phyloP scores from a whole-genome alignment of 2,113 vertebrate species.

The Sebastes fasciatus region DNA sequence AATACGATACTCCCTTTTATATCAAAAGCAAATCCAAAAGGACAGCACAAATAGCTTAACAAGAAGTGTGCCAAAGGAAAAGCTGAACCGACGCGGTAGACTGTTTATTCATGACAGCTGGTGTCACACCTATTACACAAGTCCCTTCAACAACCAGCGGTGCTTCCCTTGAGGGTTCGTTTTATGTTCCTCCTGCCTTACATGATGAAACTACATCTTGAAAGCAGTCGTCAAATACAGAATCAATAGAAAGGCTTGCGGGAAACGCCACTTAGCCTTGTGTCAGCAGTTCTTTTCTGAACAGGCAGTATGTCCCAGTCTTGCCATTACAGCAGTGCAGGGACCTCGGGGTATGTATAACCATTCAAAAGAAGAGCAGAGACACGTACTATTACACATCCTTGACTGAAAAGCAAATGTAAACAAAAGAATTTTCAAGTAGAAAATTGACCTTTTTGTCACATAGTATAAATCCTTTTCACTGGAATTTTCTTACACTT shows the following conservation, averaged over 20 bases:
- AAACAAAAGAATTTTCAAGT: slow-evolving; percentile 27
- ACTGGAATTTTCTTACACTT: slow-evolving; percentile 5
- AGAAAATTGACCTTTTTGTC: background rate
- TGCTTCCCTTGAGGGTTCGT: slow-evolving; percentile 47
- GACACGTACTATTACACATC: slow-evolving; percentile 23
- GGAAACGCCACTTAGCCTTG: slow-evolving; percentile 54
- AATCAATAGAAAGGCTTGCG: slow-evolving; percentile 50
- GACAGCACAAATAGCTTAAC: slow-evolving; percentile 23
- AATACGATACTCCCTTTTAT: background rate
- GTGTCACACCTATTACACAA: slow-evolving; percentile 51
- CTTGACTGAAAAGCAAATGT: slow-evolving; percentile 17
- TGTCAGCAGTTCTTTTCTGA: slow-evolving; percentile 44
- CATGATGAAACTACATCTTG: slow-evolving; percentile 51
- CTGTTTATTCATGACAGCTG: slow-evolving; percentile 30
- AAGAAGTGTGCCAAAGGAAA: slow-evolving; percentile 39
- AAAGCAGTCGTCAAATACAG: slow-evolving; percentile 55
- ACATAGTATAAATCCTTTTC: slow-evolving; percentile 8
- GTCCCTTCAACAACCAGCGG: slow-evolving; percentile 35
- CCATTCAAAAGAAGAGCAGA: slow-evolving; percentile 32
- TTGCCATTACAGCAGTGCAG: slow-evolving; percentile 25
- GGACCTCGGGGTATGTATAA: slow-evolving; percentile 20
- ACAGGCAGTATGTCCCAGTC: background rate
- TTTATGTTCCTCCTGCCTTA: slow-evolving; percentile 48
- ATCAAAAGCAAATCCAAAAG: slow-evolving; percentile 32
- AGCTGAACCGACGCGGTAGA: slow-evolving; percentile 13